phyloP scores from a whole-genome alignment of 2,797 vertebrate species.

The Hippocampus kuda region DNA sequence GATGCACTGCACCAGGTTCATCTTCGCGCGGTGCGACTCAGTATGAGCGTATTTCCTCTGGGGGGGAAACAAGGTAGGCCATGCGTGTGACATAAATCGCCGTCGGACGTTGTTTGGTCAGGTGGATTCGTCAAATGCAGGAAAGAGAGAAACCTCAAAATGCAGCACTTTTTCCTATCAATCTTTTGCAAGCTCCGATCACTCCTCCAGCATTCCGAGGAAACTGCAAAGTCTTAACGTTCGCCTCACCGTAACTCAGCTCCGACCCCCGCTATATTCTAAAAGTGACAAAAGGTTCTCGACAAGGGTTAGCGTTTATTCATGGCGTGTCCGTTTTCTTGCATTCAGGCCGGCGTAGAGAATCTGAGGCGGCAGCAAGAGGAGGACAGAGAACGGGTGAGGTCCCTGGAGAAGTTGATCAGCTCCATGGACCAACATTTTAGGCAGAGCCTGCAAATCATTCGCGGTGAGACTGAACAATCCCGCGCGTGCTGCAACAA shows the following conservation, averaged over 20 bases:
- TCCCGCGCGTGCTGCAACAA: conserved; percentile 65
- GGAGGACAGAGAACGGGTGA: conserved; percentile 74
- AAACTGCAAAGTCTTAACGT: not conserved
- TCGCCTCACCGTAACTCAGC: too few relatives aligned
- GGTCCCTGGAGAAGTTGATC: conserved; percentile 76
- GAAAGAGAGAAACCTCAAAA: too few relatives aligned
- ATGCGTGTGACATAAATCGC: not conserved
- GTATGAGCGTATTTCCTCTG: not conserved
- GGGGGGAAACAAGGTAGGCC: not conserved
- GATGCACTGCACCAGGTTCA: not conserved
- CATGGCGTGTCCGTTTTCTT: not conserved
- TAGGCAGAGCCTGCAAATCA: conserved; percentile 65
- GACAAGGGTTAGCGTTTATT: too few relatives aligned
- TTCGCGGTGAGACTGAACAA: conserved; percentile 54
- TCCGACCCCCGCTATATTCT: too few relatives aligned
- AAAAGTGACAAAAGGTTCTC: not conserved
- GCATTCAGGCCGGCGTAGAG: conserved; percentile 64
- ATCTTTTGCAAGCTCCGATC: not conserved
- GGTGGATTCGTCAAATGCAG: not conserved
- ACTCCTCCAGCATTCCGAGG: not conserved
- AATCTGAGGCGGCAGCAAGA: conserved; percentile 73
- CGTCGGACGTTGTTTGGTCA: not conserved
- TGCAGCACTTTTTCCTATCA: too few relatives aligned
- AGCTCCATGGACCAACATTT: conserved; percentile 74
- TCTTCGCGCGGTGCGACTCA: not conserved